Conservation (phyloP, 2,888 invertebrate species). For the Druceiella hillmani region DNA sequence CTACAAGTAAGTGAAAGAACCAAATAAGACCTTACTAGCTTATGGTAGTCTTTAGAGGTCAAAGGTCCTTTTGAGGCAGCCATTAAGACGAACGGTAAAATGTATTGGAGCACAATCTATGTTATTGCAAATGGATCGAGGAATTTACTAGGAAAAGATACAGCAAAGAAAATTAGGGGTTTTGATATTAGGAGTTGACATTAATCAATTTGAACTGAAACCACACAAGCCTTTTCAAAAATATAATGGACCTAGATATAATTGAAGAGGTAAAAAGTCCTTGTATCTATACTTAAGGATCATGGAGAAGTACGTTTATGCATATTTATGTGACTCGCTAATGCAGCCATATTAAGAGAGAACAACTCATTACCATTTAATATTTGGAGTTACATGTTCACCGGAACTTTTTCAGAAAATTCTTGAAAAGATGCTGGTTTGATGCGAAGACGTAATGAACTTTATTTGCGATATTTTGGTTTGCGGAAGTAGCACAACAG, state of each 20-base stretch:
- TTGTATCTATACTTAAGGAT: constrained; percentile 26
- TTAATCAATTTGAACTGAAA: constrained; percentile 2
- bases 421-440: too few relatives aligned
- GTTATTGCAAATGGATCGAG: not conserved
- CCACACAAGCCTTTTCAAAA: constrained; percentile 21
- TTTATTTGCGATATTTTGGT: not conserved
- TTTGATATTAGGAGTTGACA: constrained; percentile 1
- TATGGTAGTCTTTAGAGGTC: not conserved
- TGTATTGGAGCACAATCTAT: not conserved
- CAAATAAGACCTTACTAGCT: not conserved
- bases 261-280: constrained; percentile 26
- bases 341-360: constrained; percentile 24
- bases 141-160: not conserved
- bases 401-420: too few relatives aligned
- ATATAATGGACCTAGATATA: constrained; percentile 22
- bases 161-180: not conserved
- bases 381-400: too few relatives aligned
- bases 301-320: constrained; percentile 20
- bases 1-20: not conserved
- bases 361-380: constrained; percentile 18
- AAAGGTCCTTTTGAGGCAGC: not conserved
- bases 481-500: not conserved
- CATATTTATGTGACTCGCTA: constrained; percentile 19
- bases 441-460: not conserved
- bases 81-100: not conserved